Percentiles rank a stretch among this genome's conserved stretches.
phyloP scores from a whole-genome alignment of 2,113 vertebrate species.

The Cyanoderma ruficeps region DNA sequence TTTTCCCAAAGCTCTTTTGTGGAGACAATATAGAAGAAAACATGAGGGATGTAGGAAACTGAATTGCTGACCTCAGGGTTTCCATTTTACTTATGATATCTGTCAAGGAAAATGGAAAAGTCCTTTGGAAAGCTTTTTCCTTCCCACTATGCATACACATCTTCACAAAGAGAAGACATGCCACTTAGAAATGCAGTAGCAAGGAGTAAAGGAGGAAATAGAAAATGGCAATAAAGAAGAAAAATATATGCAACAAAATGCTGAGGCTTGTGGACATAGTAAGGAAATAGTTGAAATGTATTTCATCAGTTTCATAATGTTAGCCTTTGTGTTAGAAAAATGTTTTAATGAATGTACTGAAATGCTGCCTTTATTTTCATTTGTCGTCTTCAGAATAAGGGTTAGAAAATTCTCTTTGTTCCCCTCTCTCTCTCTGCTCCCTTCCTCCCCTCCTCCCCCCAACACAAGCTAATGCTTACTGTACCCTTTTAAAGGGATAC shows the following conservation, averaged over 20 bases:
- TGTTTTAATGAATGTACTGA: not conserved
- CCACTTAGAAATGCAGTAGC: not conserved
- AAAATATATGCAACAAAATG: not conserved
- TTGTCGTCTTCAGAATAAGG: not conserved
- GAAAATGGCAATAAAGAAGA: not conserved
- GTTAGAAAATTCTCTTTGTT: not conserved
- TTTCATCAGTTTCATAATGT: not conserved
- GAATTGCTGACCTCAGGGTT: not conserved
- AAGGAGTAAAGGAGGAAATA: not conserved
- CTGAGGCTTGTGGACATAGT: not conserved
- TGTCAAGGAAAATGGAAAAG: not conserved
- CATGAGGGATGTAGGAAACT: not conserved
- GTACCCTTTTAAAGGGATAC: not conserved
- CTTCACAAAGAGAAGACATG: not conserved
- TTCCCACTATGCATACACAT: not conserved
- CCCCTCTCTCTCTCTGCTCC: accelerated
- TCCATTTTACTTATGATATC: not conserved
- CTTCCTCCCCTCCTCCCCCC: no score
- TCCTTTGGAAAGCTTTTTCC: not conserved
- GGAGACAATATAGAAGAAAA: not conserved
- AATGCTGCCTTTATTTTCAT: not conserved
- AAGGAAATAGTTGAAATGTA: not conserved
- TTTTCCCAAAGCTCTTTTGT: not conserved
- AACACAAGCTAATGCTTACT: not conserved
- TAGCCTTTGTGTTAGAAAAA: not conserved